phyloP scores from a whole-genome alignment of 2,797 vertebrate genomes.

The Arctocebus calabarensis region DNA sequence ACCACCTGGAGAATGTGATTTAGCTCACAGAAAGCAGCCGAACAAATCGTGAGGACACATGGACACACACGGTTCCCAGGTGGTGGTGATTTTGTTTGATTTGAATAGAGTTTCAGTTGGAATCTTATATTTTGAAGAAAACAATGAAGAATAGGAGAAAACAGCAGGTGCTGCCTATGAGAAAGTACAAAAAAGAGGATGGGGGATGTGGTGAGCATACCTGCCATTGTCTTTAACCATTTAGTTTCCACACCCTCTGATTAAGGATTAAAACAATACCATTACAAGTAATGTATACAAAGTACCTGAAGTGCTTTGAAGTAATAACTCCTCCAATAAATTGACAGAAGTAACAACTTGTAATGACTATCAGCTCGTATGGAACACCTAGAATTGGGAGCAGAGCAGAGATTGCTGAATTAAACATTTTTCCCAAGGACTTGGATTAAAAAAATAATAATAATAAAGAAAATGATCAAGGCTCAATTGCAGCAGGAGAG shows the following conservation, averaged over 20 bases:
- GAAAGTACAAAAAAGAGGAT: neutral
- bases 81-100: neutral
- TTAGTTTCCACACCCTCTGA: neutral
- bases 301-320: neutral
- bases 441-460: neutral
- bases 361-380: neutral
- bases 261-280: neutral
- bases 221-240: neutral
- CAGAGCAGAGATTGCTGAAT: neutral
- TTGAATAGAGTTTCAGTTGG: neutral
- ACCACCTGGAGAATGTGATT: neutral
- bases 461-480: neutral
- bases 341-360: neutral
- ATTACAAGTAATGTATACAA: neutral
- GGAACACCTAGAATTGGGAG: neutral
- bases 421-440: neutral
- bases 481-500: neutral
- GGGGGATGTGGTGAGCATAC: neutral
- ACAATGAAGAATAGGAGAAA: neutral
- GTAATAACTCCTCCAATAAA: neutral
- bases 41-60: neutral
- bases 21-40: neutral
- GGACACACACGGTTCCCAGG: neutral
- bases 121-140: constrained; percentile 43
- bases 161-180: neutral